These are phyloP conservation scores for Thamnaconus septentrionalis DNA, from an alignment of 2,113 vertebrate genomes.

Conservation along the genomic window DNA sequence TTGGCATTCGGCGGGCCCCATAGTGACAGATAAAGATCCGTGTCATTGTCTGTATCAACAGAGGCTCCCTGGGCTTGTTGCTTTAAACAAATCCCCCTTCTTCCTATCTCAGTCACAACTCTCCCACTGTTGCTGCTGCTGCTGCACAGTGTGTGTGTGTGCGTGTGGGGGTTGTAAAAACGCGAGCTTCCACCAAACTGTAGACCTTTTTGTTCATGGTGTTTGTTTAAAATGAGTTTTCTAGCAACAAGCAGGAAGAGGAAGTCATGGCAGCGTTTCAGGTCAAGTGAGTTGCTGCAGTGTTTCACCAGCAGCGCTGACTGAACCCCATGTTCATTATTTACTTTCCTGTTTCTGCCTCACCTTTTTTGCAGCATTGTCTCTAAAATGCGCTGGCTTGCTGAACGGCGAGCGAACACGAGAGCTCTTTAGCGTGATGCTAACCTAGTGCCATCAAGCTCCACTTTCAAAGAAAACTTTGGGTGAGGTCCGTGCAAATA, in stretches of 20 bases:
- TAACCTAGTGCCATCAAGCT: slow-evolving; percentile 38
- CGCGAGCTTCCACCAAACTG: slow-evolving; percentile 3
- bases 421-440: slow-evolving; percentile 61
- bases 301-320: no score
- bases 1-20: slow-evolving; percentile 5
- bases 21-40: slow-evolving; percentile 37
- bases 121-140: slow-evolving; percentile 54
- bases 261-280: no score
- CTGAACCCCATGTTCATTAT: no score
- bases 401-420: no score
- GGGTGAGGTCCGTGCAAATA: no score
- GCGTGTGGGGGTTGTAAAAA: slow-evolving; percentile 8
- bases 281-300: no score
- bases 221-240: slow-evolving; percentile 26
- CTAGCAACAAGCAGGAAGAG: no score
- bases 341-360: no score
- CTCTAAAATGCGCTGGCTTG: no score
- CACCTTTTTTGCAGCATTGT: no score
- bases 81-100: slow-evolving; percentile 71
- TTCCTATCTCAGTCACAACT: slow-evolving; percentile 73
- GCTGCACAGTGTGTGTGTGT: slow-evolving; percentile 31
- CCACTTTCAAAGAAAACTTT: no score
- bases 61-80: slow-evolving; percentile 65
- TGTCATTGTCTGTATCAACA: slow-evolving; percentile 54
- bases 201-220: not conserved